These are phyloP conservation scores for Prunella himalayana DNA, from an alignment of 2,113 vertebrate genomes.

Conservation along the genomic window DNA sequence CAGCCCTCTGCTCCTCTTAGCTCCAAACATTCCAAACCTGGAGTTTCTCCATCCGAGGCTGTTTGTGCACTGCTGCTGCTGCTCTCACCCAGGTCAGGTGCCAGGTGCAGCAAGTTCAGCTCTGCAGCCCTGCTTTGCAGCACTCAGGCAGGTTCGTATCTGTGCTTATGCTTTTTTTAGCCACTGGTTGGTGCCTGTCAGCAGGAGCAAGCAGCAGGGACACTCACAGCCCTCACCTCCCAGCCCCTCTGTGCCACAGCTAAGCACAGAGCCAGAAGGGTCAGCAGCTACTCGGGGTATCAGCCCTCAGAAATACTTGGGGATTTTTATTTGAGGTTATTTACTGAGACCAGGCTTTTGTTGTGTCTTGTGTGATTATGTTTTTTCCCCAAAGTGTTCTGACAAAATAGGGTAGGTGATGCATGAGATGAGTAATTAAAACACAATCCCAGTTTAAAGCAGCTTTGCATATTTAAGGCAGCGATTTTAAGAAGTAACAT, in stretches of 20 bases:
- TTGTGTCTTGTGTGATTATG: neutral
- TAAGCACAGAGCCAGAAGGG: neutral
- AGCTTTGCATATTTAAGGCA: conserved; percentile 26
- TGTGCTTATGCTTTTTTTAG: neutral
- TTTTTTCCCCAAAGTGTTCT: neutral
- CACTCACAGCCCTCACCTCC: neutral
- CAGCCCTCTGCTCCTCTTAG: neutral
- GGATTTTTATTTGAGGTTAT: neutral
- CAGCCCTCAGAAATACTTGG: neutral
- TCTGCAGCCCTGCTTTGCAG: neutral
- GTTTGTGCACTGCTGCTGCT: neutral
- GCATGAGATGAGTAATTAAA: neutral
- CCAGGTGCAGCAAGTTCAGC: neutral
- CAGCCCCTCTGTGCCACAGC: neutral
- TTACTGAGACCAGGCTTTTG: neutral
- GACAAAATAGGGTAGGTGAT: conserved; percentile 6
- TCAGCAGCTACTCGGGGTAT: neutral
- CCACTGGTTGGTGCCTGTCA: neutral
- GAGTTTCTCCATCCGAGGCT: neutral
- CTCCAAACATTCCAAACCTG: neutral
- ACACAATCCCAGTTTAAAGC: conserved; percentile 16
- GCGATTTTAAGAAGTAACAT: neutral
- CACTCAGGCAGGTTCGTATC: neutral
- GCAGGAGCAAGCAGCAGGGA: neutral
- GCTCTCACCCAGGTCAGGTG: neutral